Percentiles rank a stretch among this genome's conserved stretches.
These are phyloP conservation scores for Gallirallus australis DNA, from an alignment of 2,797 vertebrate species.

Conservation along the genomic window DNA sequence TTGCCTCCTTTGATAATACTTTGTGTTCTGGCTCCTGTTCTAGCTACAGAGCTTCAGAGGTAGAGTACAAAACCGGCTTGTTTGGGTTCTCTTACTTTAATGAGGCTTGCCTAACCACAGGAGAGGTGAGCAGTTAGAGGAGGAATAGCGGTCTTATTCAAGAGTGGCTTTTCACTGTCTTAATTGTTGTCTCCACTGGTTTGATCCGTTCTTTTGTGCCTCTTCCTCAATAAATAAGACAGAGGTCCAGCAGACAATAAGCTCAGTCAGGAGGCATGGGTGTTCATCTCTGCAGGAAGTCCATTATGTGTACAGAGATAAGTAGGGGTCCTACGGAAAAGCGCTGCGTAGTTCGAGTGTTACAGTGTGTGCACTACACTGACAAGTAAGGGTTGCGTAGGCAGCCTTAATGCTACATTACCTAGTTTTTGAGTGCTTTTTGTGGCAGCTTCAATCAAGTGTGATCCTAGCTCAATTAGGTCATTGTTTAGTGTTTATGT, in stretches of 20 bases:
- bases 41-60: background rate
- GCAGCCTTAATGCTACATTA: background rate
- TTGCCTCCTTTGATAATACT: background rate
- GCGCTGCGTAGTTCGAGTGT: background rate
- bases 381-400: background rate
- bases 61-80: background rate
- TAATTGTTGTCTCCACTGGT: background rate
- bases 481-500: background rate
- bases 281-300: slow-evolving; percentile 19
- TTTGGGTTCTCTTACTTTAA: background rate
- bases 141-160: background rate
- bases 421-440: background rate
- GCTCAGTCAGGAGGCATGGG: background rate
- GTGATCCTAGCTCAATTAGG: background rate
- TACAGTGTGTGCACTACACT: background rate
- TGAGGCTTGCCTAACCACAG: background rate
- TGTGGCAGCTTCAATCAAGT: background rate
- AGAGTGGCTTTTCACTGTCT: background rate
- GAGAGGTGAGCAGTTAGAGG: background rate
- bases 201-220: slow-evolving; percentile 36
- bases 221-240: background rate
- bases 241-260: background rate
- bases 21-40: background rate
- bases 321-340: background rate
- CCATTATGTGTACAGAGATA: background rate